Percentiles rank a stretch among this genome's conserved stretches.
Conservation (phyloP, 2,888 invertebrate species). For the Copidosoma aretas region DNA sequence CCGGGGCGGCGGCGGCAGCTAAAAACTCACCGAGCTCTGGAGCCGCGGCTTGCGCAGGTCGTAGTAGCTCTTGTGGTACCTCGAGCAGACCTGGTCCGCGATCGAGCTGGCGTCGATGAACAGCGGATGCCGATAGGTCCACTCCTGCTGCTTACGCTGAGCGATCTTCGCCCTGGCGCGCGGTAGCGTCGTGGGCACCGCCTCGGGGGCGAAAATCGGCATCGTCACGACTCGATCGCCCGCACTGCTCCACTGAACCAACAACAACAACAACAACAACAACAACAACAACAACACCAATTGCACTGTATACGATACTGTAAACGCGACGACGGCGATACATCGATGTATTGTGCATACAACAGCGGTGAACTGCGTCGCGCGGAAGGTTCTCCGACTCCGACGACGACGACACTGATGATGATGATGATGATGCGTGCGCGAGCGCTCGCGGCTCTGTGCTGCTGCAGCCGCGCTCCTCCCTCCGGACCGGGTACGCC, state of each 20-base stretch:
- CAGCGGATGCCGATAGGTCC: slow-evolving; percentile 23
- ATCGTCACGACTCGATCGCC: no score
- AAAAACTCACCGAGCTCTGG: slow-evolving; percentile 54
- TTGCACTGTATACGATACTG: background rate
- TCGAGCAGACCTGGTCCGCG: background rate
- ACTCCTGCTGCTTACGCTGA: slow-evolving; percentile 27
- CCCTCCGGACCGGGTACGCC: no score
- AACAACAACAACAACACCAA: no score
- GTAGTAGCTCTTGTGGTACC: slow-evolving; percentile 59
- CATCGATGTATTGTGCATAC: slow-evolving; percentile 11
- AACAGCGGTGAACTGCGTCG: no score
- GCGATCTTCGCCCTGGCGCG: slow-evolving; percentile 21
- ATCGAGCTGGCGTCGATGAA: slow-evolving; percentile 10
- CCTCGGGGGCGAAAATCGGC: slow-evolving; percentile 19
- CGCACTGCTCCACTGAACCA: no score
- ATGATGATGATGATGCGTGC: no score
- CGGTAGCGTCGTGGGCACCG: slow-evolving; percentile 25
- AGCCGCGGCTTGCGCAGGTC: slow-evolving; percentile 52
- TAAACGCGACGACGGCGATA: slow-evolving; percentile 17
- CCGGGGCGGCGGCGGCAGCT: no score
- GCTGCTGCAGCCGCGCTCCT: no score
- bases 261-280: no score
- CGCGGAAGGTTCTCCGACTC: background rate
- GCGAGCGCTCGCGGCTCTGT: no score
- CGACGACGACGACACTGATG: background rate